phyloP scores from a whole-genome alignment of 2,797 vertebrate species.

The Liparis tanakae region DNA sequence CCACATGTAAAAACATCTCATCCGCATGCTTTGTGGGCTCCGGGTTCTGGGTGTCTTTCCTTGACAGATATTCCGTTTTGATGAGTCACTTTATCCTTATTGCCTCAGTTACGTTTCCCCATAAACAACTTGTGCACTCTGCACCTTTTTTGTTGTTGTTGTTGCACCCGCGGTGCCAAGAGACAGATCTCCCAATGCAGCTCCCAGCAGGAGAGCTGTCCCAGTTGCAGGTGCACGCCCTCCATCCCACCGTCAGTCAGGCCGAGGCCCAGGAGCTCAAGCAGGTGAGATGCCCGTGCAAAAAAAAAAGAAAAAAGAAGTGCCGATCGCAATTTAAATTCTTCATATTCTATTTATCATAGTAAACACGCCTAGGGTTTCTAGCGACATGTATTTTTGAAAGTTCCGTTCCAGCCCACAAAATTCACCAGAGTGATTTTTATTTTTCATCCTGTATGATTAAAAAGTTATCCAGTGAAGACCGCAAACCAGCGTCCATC shows the following conservation, averaged over 20 bases:
- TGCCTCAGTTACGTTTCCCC: constrained; percentile 64
- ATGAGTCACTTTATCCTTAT: constrained; percentile 72
- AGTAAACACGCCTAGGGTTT: constrained; percentile 50
- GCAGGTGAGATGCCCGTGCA: constrained; percentile 83
- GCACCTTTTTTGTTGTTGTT: constrained; percentile 46
- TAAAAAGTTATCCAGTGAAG: constrained; percentile 75
- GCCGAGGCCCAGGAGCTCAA: constrained; percentile 90
- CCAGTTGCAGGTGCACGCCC: constrained; percentile 84
- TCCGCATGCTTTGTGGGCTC: constrained; percentile 45
- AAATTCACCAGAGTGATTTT: constrained; percentile 69
- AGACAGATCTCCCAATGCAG: constrained; percentile 74
- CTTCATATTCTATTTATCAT: constrained; percentile 38
- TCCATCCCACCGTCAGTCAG: constrained; percentile 85
- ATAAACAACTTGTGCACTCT: constrained; percentile 68
- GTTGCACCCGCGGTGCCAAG: constrained; percentile 69
- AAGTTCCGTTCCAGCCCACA: constrained; percentile 68
- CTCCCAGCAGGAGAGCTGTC: constrained; percentile 77
- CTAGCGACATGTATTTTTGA: constrained; percentile 52
- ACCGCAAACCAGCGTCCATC: constrained; percentile 77
- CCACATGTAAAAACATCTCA: constrained; percentile 65
- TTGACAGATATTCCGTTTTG: constrained; percentile 63
- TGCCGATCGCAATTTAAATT: constrained; percentile 20
- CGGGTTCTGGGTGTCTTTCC: constrained; percentile 50
- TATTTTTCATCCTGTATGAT: constrained; percentile 71
- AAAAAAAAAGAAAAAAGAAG: background rate